A percentile compares a stretch with the other conserved stretches of the same genome.
These are phyloP conservation scores for Emberiza fucata DNA, from an alignment of 2,113 vertebrate species.

Conservation along the genomic window DNA sequence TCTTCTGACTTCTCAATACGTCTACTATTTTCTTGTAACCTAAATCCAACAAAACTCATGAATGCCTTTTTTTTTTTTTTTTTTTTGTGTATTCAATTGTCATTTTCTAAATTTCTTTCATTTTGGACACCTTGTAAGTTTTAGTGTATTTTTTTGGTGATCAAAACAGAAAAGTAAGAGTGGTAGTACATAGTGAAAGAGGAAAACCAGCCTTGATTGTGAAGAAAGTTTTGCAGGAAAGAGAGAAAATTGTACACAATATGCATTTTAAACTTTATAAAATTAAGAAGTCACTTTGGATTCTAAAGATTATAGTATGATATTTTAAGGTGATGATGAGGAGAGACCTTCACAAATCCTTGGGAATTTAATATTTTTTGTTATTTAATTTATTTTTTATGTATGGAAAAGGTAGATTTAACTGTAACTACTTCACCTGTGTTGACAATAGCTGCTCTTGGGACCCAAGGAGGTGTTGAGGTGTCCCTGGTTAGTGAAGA, in stretches of 20 bases:
- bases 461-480: background rate
- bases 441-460: background rate
- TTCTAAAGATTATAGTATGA: background rate
- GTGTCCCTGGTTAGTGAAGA: background rate
- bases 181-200: background rate
- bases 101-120: background rate
- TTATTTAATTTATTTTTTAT: background rate
- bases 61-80: accelerated
- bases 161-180: background rate
- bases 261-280: accelerated
- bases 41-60: background rate
- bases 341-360: background rate
- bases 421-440: background rate
- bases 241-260: background rate
- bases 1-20: background rate
- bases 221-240: background rate
- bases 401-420: background rate
- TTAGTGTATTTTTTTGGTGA: background rate
- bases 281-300: background rate
- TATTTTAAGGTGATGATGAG: background rate
- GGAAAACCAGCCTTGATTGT: background rate
- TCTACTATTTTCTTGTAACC: background rate
- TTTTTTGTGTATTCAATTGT: background rate
- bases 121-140: background rate
- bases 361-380: background rate